Conservation (phyloP, 2,888 invertebrate genomes). For the Amblyjoppa fuscipennis region DNA sequence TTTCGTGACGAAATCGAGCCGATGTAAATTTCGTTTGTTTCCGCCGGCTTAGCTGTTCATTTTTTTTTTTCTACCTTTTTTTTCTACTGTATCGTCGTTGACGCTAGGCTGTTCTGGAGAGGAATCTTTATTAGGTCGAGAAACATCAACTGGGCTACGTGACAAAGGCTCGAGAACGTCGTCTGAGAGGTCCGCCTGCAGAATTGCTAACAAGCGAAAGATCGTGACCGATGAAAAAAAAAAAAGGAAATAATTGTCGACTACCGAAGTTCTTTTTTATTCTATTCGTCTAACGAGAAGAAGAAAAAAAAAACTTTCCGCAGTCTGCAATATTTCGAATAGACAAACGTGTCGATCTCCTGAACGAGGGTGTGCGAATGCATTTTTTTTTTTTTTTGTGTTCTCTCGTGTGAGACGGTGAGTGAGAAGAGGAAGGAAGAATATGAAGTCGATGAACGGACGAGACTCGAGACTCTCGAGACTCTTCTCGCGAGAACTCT, state of each 20-base stretch:
- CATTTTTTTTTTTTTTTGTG: not conserved
- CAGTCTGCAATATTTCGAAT: too few relatives aligned
- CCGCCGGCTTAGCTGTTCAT: not conserved
- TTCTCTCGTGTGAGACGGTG: not conserved
- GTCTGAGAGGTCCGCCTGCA: not conserved
- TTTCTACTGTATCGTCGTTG: not conserved
- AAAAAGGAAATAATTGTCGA: conserved; percentile 39
- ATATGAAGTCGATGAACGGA: conserved; percentile 65
- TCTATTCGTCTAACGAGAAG: not conserved
- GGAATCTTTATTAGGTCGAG: conserved; percentile 6
- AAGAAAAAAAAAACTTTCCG: too few relatives aligned
- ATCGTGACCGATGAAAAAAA: conserved; percentile 14
- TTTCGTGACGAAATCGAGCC: conserved; percentile 11
- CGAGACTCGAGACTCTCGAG: conserved; percentile 65
- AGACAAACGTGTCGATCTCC: conserved; percentile 11
- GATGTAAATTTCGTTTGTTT: conserved; percentile 19
- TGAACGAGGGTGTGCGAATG: not conserved
- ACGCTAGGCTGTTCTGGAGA: not conserved
- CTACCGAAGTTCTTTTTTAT: conserved; percentile 44
- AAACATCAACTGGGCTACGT: conserved; percentile 13
- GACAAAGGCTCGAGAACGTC: not conserved
- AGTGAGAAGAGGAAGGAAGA: conserved; percentile 25
- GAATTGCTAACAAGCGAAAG: conserved; percentile 45
- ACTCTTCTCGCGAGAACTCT: conserved; percentile 50
- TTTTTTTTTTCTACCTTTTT: not conserved